These are phyloP conservation scores for Pterobdella sp. DNA, from an alignment of 2,888 invertebrate genomes.

Conservation along the genomic window DNA sequence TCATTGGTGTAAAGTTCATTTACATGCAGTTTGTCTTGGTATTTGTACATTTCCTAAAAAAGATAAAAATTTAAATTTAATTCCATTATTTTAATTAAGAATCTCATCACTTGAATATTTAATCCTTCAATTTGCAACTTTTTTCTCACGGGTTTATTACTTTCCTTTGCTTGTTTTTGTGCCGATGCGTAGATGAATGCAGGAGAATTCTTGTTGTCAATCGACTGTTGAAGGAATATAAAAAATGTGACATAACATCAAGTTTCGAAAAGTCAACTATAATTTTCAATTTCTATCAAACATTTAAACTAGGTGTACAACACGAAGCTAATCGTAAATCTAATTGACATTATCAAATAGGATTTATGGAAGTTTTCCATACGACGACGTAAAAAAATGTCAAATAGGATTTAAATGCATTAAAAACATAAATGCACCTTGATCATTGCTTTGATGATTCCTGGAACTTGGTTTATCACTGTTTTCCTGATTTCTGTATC, in stretches of 20 bases:
- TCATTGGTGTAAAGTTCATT: slow-evolving; percentile 83
- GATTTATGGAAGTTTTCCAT: no score
- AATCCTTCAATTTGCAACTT: slow-evolving; percentile 87
- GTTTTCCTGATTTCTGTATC: slow-evolving; percentile 62
- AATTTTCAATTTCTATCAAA: no score
- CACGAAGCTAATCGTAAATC: no score
- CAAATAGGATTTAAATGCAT: no score
- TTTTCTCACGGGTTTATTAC: slow-evolving; percentile 38
- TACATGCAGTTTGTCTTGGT: slow-evolving; percentile 61
- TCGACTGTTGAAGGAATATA: slow-evolving; percentile 19
- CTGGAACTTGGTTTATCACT: slow-evolving; percentile 70
- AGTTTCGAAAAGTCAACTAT: no score
- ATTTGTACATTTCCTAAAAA: slow-evolving; percentile 72
- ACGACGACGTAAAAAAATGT: no score
- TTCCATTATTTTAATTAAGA: neutral
- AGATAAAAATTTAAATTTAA: neutral
- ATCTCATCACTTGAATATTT: slow-evolving; percentile 63
- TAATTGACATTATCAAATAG: no score
- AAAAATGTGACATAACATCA: no score
- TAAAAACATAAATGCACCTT: no score
- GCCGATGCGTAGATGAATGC: slow-evolving; percentile 20
- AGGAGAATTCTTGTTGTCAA: slow-evolving; percentile 26
- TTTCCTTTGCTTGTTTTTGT: neutral
- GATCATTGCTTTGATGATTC: slow-evolving; percentile 42
- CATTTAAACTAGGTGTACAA: no score